phyloP scores from a whole-genome alignment of 1,140 invertebrate species.

The Notospermus geniculatus region DNA sequence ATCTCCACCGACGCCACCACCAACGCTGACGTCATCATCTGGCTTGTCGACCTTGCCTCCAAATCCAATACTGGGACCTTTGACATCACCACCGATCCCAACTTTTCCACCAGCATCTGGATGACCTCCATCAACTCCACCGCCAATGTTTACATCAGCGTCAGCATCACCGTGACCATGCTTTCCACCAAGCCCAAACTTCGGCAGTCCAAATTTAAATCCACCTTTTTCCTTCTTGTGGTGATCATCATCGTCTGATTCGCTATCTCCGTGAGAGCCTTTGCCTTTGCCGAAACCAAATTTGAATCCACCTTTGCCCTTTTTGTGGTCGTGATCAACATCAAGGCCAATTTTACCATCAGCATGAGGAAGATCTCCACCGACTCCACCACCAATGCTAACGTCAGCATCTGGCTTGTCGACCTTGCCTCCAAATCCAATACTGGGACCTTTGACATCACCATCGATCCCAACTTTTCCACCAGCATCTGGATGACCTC shows the following conservation, averaged over 20 bases:
- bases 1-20: neutral
- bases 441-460: neutral
- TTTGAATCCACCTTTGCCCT: neutral
- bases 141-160: neutral
- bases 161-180: neutral
- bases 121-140: too few species aligned
- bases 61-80: neutral
- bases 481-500: neutral
- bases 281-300: neutral
- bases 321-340: neutral
- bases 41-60: neutral
- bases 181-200: neutral
- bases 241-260: neutral
- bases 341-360: neutral
- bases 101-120: neutral
- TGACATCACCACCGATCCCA: conserved; percentile 4
- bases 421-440: neutral
- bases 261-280: neutral
- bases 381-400: too few species aligned
- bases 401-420: too few species aligned
- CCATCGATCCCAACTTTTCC: neutral
- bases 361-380: too few species aligned
- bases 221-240: neutral
- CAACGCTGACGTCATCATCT: neutral
- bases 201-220: neutral